A percentile compares a stretch with the other conserved stretches of the same genome.
These are phyloP conservation scores for Cactoblastis cactorum DNA, from an alignment of 2,888 invertebrate species.

Conservation along the genomic window DNA sequence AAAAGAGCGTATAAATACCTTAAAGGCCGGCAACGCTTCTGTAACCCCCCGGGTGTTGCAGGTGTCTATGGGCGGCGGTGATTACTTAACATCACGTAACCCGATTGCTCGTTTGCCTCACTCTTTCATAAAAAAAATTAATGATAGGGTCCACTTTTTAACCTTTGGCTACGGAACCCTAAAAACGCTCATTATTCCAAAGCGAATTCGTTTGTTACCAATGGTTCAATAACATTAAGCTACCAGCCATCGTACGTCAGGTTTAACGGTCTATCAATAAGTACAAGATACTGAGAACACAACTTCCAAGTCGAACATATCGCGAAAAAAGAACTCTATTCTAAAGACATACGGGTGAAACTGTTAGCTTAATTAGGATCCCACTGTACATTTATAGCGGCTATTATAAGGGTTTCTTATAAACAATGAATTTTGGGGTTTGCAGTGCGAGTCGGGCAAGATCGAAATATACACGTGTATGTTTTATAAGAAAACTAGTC, in stretches of 20 bases:
- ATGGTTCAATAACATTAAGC: conserved; percentile 7
- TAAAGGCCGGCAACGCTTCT: too few relatives aligned
- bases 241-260: conserved; percentile 1
- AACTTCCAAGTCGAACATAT: background rate
- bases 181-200: conserved; percentile 7
- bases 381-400: conserved; percentile 1
- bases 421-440: conserved; percentile 1
- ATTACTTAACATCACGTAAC: too few relatives aligned
- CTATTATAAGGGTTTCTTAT: conserved; percentile 8
- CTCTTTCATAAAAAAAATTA: too few relatives aligned
- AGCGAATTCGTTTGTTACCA: conserved; percentile 1
- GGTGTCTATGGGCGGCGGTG: too few relatives aligned
- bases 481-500: too few relatives aligned
- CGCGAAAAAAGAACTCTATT: background rate
- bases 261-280: conserved; percentile 11
- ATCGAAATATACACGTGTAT: too few relatives aligned
- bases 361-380: background rate
- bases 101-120: too few relatives aligned
- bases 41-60: too few relatives aligned
- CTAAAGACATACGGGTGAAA: background rate
- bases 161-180: background rate
- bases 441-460: too few relatives aligned
- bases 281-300: background rate
- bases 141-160: too few relatives aligned
- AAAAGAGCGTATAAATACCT: too few relatives aligned